Evolutionary conservation across 2,113 vertebrate genomes (phyloP).

Genomic region (Melanostigma gelatinosum): DNA sequence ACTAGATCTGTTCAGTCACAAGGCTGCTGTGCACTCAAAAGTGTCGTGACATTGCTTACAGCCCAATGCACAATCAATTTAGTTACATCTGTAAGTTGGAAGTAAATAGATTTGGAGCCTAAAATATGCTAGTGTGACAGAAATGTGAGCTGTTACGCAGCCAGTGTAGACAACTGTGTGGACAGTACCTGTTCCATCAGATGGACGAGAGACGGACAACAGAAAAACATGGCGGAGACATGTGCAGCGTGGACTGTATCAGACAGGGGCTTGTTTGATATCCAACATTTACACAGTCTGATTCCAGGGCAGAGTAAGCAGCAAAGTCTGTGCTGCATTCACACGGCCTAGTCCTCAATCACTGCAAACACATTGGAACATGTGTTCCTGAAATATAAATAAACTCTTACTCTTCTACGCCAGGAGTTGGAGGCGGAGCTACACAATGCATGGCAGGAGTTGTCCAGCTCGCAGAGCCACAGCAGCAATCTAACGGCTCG

Average conservation of each 20-base stretch:
- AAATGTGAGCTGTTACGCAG: background rate
- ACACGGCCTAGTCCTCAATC: background rate
- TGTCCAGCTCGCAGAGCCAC: constrained; percentile 67
- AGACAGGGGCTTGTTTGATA: background rate
- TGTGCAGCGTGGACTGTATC: background rate
- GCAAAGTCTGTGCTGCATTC: background rate
- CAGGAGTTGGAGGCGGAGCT: constrained; percentile 85
- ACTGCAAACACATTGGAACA: background rate
- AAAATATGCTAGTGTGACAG: background rate
- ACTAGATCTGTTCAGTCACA: background rate
- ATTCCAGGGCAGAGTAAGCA: background rate
- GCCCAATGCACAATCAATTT: background rate
- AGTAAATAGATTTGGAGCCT: background rate
- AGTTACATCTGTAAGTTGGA: background rate
- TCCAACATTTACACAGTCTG: too few relatives aligned
- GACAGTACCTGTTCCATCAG: background rate
- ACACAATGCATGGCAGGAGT: constrained; percentile 71
- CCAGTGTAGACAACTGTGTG: background rate
- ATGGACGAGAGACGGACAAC: background rate
- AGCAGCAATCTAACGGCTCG: constrained; percentile 73
- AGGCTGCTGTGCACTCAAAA: background rate
- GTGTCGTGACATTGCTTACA: constrained; percentile 5
- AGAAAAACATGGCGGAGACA: background rate
- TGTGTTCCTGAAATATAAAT: background rate
- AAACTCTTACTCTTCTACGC: constrained; percentile 29